phyloP scores from a whole-genome alignment of 2,113 vertebrate genomes.

The Cynopterus brachyotis region DNA sequence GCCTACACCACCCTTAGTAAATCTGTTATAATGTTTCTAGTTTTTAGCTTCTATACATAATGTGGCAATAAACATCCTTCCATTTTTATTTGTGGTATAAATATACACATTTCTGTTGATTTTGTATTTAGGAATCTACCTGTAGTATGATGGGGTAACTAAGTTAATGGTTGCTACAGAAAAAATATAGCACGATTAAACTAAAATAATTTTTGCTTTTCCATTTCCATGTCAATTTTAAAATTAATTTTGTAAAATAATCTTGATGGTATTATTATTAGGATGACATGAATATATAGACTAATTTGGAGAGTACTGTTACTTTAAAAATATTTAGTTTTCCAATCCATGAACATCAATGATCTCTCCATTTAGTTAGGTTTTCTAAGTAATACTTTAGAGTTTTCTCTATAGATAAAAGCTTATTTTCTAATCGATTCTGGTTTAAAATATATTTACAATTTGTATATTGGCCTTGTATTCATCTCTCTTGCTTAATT shows the following conservation, averaged over 20 bases:
- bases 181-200: neutral
- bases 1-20: neutral
- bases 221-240: neutral
- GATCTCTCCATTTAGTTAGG: neutral
- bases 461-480: neutral
- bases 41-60: neutral
- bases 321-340: neutral
- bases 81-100: neutral
- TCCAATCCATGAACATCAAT: neutral
- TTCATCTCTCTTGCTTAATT: neutral
- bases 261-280: neutral
- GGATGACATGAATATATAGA: neutral
- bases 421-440: neutral
- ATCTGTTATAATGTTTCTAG: neutral
- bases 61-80: neutral
- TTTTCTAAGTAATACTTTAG: neutral
- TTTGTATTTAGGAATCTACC: neutral
- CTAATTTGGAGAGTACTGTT: neutral
- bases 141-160: neutral
- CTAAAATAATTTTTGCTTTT: neutral
- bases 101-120: neutral
- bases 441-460: neutral
- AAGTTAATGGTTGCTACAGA: neutral
- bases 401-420: neutral
- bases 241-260: neutral